Percentiles rank a stretch among this genome's conserved stretches.
Evolutionary conservation across 2,888 invertebrate species (phyloP).

Genomic region (Apamea monoglypha): DNA sequence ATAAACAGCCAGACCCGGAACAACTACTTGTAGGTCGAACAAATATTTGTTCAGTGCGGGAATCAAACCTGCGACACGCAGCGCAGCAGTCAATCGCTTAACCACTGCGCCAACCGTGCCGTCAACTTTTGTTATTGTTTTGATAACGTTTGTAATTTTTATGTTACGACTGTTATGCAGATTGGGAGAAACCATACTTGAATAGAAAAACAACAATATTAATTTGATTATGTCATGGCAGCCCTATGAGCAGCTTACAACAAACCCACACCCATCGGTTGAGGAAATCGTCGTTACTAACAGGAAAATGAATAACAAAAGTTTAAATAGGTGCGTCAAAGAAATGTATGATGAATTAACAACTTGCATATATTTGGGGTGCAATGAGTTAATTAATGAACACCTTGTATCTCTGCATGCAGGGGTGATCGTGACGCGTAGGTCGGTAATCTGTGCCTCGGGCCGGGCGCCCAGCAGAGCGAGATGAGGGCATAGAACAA

Average conservation of each 20-base stretch:
- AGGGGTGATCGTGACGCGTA: conserved; percentile 26
- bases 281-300: not conserved
- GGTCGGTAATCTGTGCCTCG: conserved; percentile 49
- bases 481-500: conserved; percentile 9
- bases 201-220: not conserved
- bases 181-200: not conserved
- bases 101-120: too few relatives aligned
- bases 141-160: not conserved
- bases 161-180: not conserved
- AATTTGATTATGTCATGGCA: not conserved
- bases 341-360: not conserved
- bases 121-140: not conserved
- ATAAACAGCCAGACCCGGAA: too few relatives aligned
- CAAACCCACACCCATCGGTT: not conserved
- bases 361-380: conserved; percentile 5
- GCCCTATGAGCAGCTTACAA: not conserved
- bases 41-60: too few relatives aligned
- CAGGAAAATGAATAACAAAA: conserved; percentile 1
- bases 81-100: too few relatives aligned
- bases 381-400: conserved; percentile 24
- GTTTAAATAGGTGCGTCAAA: not conserved
- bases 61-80: too few relatives aligned
- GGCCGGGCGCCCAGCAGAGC: conserved; percentile 38
- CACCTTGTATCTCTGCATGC: conserved; percentile 26
- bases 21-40: too few relatives aligned